Conservation (phyloP, 2,797 vertebrate genomes). For the Falco peregrinus region DNA sequence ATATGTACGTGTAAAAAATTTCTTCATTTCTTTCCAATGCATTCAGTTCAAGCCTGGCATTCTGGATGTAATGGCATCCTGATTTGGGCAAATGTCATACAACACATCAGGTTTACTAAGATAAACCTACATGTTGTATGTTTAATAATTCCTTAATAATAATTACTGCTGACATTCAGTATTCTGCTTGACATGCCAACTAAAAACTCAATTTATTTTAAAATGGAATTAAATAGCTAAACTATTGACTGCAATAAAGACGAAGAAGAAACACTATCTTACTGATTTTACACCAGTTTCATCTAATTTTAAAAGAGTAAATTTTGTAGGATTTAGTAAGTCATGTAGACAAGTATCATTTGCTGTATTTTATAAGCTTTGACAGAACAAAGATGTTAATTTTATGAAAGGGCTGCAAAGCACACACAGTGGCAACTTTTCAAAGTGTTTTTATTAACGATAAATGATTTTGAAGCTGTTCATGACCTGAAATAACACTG, state of each 20-base stretch:
- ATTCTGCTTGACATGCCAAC: neutral
- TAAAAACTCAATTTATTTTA: conserved; percentile 12
- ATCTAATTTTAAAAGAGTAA: neutral
- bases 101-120: neutral
- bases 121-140: neutral
- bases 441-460: neutral
- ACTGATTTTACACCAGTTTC: neutral
- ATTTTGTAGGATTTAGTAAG: conserved; percentile 7
- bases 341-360: neutral
- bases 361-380: neutral
- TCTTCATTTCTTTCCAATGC: neutral
- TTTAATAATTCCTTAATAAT: neutral
- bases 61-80: neutral
- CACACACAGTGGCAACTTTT: neutral
- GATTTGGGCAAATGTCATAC: neutral
- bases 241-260: neutral
- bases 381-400: conserved; percentile 19
- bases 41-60: neutral
- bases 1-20: neutral
- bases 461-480: neutral
- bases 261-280: neutral
- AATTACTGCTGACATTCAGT: neutral
- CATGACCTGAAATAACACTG: neutral
- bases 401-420: neutral
- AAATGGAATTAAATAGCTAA: neutral